These are phyloP conservation scores for Galagoides demidoff DNA, from an alignment of 2,797 vertebrate genomes.

Conservation along the genomic window DNA sequence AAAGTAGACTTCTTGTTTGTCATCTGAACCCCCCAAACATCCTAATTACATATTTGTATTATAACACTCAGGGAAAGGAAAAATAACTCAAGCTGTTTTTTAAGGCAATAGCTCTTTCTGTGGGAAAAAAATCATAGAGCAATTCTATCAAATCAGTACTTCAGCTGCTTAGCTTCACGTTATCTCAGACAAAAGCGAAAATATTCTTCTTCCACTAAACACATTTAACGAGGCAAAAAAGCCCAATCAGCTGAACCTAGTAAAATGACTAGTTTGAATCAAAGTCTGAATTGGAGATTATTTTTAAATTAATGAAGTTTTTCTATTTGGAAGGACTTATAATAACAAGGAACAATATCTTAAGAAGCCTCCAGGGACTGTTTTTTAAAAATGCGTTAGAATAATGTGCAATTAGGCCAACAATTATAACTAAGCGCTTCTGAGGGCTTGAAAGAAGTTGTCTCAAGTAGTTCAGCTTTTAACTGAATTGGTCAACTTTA, in stretches of 20 bases:
- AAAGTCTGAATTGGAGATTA: conserved; percentile 51
- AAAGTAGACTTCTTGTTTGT: conserved; percentile 22
- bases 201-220: background rate
- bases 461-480: conserved; percentile 49
- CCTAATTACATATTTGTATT: conserved; percentile 32
- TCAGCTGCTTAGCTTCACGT: background rate
- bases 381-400: conserved; percentile 48
- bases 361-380: conserved; percentile 13
- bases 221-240: background rate
- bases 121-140: background rate
- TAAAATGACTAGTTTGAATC: conserved; percentile 45
- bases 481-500: background rate
- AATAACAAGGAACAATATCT: conserved; percentile 8
- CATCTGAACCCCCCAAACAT: background rate
- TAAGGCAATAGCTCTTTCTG: background rate
- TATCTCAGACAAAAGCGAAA: background rate
- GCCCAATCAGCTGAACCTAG: background rate
- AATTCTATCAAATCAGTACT: background rate
- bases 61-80: background rate
- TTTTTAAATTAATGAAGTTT: conserved; percentile 66
- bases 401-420: conserved; percentile 61
- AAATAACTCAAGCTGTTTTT: background rate
- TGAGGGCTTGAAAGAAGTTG: conserved; percentile 30
- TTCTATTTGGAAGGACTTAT: conserved; percentile 35
- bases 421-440: conserved; percentile 57